Percentiles rank a stretch among this genome's conserved stretches.
These are phyloP conservation scores for Mellilla xanthometata DNA, from an alignment of 2,888 invertebrate genomes.

Conservation along the genomic window DNA sequence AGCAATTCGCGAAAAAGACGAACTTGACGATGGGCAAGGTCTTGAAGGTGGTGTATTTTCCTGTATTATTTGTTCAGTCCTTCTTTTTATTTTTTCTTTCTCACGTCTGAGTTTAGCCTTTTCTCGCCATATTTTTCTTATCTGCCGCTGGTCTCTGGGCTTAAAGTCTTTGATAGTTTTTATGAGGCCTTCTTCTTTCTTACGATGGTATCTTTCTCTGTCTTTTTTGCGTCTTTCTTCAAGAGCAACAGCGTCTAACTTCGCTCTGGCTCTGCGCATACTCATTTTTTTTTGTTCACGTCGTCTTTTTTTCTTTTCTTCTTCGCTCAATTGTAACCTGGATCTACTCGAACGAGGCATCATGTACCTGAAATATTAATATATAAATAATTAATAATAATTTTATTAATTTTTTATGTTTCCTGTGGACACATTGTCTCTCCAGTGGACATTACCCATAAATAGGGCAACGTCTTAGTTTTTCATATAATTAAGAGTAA, in stretches of 20 bases:
- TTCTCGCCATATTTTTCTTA: conserved; percentile 29
- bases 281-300: conserved; percentile 26
- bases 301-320: conserved; percentile 21
- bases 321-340: conserved; percentile 12
- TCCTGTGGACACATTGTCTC: not conserved
- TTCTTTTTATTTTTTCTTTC: conserved; percentile 14
- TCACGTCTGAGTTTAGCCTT: conserved; percentile 16
- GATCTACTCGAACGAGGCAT: conserved; percentile 12
- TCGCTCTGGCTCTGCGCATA: conserved; percentile 19
- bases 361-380: conserved; percentile 1
- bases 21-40: conserved; percentile 1
- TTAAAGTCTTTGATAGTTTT: conserved; percentile 25
- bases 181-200: conserved; percentile 23
- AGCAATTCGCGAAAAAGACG: conserved; percentile 10
- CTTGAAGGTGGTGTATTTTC: conserved; percentile 16
- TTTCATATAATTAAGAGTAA: not conserved
- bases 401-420: too few species aligned
- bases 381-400: too few species aligned
- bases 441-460: not conserved
- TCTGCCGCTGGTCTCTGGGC: conserved; percentile 23
- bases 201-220: conserved; percentile 24
- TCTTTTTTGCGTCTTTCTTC: conserved; percentile 24
- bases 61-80: conserved; percentile 4
- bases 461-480: not conserved
- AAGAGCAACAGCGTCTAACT: conserved; percentile 14